Evolutionary conservation across 2,113 vertebrate genomes (phyloP), one percentile per base, ranked within the genome.

Genomic region (Ia io): DNA sequence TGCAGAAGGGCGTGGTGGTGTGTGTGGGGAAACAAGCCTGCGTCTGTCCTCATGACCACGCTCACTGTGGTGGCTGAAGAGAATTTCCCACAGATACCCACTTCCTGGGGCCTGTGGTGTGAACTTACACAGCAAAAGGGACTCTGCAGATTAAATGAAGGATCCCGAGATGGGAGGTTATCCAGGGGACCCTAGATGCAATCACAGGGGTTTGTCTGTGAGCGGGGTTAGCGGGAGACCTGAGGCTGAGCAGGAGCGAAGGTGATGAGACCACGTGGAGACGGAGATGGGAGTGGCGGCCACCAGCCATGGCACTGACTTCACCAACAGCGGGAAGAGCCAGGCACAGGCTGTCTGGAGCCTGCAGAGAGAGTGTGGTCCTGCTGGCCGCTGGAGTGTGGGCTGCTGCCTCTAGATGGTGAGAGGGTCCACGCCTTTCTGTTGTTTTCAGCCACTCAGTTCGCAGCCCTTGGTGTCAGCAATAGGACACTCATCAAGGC

Each of bases 21-120:
- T 12, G 47, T 59, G 56, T 30, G 0, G 40, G 61, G 47, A 22
- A 9, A 25, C 4, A 20, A 83, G 13, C 16, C 14, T 13, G 16
- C 8, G 3, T 32, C 59, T 69, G 16, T n/a, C 18, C 30, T n/a
- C 1, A 3, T 9, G 10, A 12, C 25, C 40, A 1, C 0, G 1
- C 23, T 40, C 69, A 12, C 18, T 14, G 56, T 0, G 40, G 7
- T 9, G 37, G 51, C 49, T 40, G 42, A 44, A 25, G 49, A 18
- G 35, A 5, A 6, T 2, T 22, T n/a, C 77, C 32, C 35, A 8
- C 4, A 3, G 63, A 37, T 25, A 47, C 37, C 44, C 14, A 3
- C 28, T 2, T 37, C 9, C 51, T 17, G 28, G 71, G 40, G 35
- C 28, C 40, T 6, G 2, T 1, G 9, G 35, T 0, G 0, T 92